Conservation (phyloP, 2,113 vertebrate genomes). For the Actenoides lindsayi region DNA sequence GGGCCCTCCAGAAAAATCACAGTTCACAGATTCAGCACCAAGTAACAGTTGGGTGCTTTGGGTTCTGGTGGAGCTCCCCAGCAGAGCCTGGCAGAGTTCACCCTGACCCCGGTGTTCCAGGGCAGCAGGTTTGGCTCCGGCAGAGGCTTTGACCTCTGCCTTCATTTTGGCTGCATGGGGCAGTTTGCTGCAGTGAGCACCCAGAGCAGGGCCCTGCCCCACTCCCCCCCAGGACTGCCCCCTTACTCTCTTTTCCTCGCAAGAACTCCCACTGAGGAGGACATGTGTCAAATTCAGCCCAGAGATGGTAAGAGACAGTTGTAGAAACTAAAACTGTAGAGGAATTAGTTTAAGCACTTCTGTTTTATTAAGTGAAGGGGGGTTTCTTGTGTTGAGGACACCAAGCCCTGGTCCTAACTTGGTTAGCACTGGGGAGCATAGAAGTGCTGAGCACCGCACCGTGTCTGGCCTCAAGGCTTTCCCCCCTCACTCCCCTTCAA, state of each 20-base stretch:
- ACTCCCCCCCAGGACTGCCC: background rate
- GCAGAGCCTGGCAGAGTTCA: background rate
- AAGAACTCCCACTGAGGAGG: too few relatives aligned
- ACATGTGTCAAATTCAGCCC: background rate
- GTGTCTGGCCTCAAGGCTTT: background rate
- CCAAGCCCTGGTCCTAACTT: background rate
- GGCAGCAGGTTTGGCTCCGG: accelerated
- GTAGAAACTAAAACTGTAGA: background rate
- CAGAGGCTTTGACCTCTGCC: background rate
- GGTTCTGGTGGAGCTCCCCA: background rate
- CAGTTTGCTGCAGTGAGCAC: accelerated
- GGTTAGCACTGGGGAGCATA: background rate
- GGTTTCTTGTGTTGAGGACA: background rate
- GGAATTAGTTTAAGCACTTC: background rate
- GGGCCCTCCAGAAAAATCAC: accelerated
- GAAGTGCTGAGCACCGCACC: background rate
- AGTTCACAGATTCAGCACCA: accelerated
- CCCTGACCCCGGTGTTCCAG: accelerated
- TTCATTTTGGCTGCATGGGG: background rate
- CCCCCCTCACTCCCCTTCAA: background rate
- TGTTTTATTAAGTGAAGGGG: background rate
- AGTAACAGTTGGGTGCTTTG: accelerated
- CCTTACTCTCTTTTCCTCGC: accelerated
- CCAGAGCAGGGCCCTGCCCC: background rate
- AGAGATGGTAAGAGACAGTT: background rate